phyloP scores from a whole-genome alignment of 2,113 vertebrate genomes.

The Prolemur simus region DNA sequence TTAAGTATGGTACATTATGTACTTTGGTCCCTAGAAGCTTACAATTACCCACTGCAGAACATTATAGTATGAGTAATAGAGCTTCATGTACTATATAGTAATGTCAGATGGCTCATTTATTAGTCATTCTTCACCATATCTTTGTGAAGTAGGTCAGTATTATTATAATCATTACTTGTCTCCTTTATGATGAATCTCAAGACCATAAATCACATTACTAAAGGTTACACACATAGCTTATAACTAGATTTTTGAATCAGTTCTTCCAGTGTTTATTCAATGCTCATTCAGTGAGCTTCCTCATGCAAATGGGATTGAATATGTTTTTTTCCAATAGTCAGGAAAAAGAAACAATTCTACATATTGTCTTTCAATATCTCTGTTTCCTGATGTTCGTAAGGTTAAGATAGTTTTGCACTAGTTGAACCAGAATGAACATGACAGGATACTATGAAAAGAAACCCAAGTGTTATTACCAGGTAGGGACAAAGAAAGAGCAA shows the following conservation, averaged over 20 bases:
- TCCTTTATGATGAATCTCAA: constrained; percentile 26
- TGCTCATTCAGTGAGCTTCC: neutral
- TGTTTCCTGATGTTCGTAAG: neutral
- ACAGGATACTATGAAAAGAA: neutral
- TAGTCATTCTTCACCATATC: constrained; percentile 19
- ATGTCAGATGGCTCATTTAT: neutral
- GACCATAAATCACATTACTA: neutral
- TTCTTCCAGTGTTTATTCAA: neutral
- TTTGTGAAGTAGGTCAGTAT: neutral
- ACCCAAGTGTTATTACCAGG: neutral
- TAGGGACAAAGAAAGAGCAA: neutral
- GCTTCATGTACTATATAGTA: neutral
- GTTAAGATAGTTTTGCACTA: neutral
- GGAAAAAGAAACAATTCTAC: neutral
- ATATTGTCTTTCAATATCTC: neutral
- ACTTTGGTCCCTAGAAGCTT: neutral
- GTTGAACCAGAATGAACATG: neutral
- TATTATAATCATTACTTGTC: constrained; percentile 34
- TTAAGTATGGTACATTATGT: constrained; percentile 36
- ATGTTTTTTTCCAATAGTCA: neutral
- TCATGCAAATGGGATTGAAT: neutral
- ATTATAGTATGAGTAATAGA: neutral
- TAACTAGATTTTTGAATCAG: neutral
- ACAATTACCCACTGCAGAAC: constrained; percentile 13
- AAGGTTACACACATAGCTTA: neutral